Evolutionary conservation across 2,797 vertebrate species (phyloP).

Genomic region (Chaetodon trifasciatus): DNA sequence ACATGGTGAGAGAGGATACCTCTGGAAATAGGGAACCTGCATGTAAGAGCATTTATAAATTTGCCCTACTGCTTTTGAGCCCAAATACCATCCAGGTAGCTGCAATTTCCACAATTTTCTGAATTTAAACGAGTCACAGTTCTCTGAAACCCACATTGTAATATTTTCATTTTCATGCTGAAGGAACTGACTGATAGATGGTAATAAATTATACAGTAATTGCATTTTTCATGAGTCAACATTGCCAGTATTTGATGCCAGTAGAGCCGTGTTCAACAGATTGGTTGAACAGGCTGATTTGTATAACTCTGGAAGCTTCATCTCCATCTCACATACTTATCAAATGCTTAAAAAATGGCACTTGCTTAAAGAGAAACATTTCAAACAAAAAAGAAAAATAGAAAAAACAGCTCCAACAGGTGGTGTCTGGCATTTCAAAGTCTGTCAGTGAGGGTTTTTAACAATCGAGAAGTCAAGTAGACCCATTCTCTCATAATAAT

Average conservation of each 20-base stretch:
- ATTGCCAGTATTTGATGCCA: conserved; percentile 30
- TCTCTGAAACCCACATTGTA: background rate
- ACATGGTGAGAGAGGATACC: background rate
- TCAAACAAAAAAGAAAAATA: background rate
- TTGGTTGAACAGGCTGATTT: conserved; percentile 31
- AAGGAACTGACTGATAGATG: conserved; percentile 19
- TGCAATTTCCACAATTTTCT: conserved; percentile 3
- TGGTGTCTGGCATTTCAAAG: conserved; percentile 2
- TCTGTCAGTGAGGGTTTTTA: background rate
- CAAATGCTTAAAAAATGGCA: conserved; percentile 22
- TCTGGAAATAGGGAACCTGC: background rate
- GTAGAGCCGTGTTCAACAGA: conserved; percentile 23
- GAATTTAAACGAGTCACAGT: conserved; percentile 11
- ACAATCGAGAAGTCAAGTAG: background rate
- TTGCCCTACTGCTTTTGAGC: background rate
- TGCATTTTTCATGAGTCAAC: conserved; percentile 33
- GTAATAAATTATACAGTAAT: conserved; percentile 38
- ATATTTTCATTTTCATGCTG: background rate
- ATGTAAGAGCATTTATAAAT: background rate
- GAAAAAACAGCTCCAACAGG: background rate
- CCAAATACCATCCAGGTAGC: background rate
- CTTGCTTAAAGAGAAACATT: conserved; percentile 3
- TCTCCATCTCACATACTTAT: conserved; percentile 5
- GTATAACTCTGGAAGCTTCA: background rate
- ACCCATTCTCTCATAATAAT: background rate